These are phyloP conservation scores for Oegoconia quadripuncta DNA, from an alignment of 2,888 invertebrate genomes.

Conservation along the genomic window DNA sequence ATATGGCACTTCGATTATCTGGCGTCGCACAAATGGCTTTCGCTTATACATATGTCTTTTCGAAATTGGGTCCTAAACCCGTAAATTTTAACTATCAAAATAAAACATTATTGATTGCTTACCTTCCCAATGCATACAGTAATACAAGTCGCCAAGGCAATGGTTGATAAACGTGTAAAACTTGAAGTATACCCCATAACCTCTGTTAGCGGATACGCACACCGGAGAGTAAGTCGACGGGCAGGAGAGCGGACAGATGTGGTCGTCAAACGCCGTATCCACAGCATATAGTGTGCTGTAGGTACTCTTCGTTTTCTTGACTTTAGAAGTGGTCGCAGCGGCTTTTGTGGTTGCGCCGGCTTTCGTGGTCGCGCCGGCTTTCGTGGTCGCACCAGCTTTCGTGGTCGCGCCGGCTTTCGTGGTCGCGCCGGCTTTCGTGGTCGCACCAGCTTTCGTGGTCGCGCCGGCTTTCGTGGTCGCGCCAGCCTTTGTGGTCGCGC, in stretches of 20 bases:
- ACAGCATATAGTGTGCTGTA: slow-evolving; percentile 33
- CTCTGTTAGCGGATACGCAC: slow-evolving; percentile 45
- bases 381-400: too few relatives aligned
- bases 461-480: too few relatives aligned
- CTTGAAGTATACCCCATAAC: slow-evolving; percentile 41
- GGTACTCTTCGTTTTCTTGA: slow-evolving; percentile 5
- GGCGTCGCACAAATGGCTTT: too few relatives aligned
- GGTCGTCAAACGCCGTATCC: slow-evolving; percentile 33
- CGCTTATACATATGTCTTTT: too few relatives aligned
- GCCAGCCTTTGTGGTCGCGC: too few relatives aligned
- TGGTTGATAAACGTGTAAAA: slow-evolving; percentile 50
- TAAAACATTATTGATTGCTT: not conserved
- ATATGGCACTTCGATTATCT: too few relatives aligned
- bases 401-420: too few relatives aligned
- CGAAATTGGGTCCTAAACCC: too few relatives aligned
- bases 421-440: too few relatives aligned
- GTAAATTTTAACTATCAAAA: too few relatives aligned
- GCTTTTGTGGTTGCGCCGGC: not conserved
- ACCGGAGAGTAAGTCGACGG: slow-evolving; percentile 39
- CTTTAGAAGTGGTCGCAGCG: slow-evolving; percentile 1
- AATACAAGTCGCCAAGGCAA: slow-evolving; percentile 46
- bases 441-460: too few relatives aligned
- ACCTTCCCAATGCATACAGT: slow-evolving; percentile 47
- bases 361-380: too few relatives aligned
- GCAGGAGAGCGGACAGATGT: slow-evolving; percentile 43